Evolutionary conservation across 2,113 vertebrate genomes (phyloP).

Genomic region (Narcine bancroftii): DNA sequence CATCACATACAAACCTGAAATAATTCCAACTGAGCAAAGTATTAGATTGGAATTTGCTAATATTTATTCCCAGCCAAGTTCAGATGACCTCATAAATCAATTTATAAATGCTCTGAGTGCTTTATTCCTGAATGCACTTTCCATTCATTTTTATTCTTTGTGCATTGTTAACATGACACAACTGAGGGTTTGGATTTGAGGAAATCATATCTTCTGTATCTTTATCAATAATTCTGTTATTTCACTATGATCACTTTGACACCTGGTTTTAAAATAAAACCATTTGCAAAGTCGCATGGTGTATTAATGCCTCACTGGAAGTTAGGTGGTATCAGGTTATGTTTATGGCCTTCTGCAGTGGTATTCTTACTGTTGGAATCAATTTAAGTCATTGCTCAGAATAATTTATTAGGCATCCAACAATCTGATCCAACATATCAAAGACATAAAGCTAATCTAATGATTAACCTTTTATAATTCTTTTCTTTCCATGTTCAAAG

Average conservation of each 20-base stretch:
- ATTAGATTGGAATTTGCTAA: neutral
- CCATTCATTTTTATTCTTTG: neutral
- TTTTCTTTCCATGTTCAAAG: neutral
- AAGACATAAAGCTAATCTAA: no score
- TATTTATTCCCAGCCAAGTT: neutral
- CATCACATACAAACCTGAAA: no score
- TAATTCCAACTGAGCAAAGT: neutral
- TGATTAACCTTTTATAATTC: neutral
- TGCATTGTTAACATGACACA: neutral
- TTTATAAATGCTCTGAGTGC: neutral
- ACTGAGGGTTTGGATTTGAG: neutral
- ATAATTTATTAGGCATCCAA: neutral
- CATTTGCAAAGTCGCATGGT: neutral
- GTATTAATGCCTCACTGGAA: neutral
- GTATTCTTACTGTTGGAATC: neutral
- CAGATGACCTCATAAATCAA: constrained; percentile 25
- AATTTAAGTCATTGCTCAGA: neutral
- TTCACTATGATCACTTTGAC: neutral
- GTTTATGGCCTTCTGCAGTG: neutral
- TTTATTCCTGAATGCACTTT: neutral
- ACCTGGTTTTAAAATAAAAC: neutral
- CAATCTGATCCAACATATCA: neutral
- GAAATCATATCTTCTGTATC: neutral
- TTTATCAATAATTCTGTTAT: neutral
- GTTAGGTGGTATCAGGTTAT: neutral